Evolutionary conservation across 2,888 invertebrate species (phyloP).

Genomic region (Erynnis tages): DNA sequence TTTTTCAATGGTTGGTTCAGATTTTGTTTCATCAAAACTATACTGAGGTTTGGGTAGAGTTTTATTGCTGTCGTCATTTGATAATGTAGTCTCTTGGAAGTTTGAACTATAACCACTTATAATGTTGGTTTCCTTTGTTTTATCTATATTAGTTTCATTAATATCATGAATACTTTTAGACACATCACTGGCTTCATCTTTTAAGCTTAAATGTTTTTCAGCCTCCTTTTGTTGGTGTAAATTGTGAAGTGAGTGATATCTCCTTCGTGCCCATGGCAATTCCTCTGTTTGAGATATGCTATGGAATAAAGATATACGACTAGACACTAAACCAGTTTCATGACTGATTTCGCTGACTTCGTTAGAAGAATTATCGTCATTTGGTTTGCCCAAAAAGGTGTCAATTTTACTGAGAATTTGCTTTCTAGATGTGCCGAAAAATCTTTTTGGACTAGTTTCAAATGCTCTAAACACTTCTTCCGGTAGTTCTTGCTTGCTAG

Average conservation of each 20-base stretch:
- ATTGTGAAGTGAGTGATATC: slow-evolving; percentile 60
- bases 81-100: neutral
- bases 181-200: neutral
- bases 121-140: slow-evolving; percentile 2
- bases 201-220: neutral
- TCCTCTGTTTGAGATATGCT: slow-evolving; percentile 66
- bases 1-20: neutral
- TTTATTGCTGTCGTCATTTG: neutral
- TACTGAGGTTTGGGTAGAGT: slow-evolving; percentile 26
- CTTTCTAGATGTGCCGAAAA: slow-evolving; percentile 73
- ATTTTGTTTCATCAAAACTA: slow-evolving; percentile 33
- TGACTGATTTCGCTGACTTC: slow-evolving; percentile 46
- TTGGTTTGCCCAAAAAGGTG: slow-evolving; percentile 64
- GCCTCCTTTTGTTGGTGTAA: slow-evolving; percentile 49
- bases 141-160: neutral
- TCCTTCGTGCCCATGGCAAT: slow-evolving; percentile 48
- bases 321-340: slow-evolving; percentile 72
- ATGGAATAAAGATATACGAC: slow-evolving; percentile 72
- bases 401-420: slow-evolving; percentile 74
- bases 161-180: slow-evolving; percentile 5
- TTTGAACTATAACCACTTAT: neutral
- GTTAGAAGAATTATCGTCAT: slow-evolving; percentile 44
- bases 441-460: slow-evolving; percentile 75
- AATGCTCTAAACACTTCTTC: slow-evolving; percentile 76
- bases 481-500: slow-evolving; percentile 62